Evolutionary conservation across 30 jellyfish, hydroid and myxozoan species (phyloP), one percentile per base, ranked within the genome.

Genomic region (Pelagia noctiluca): DNA sequence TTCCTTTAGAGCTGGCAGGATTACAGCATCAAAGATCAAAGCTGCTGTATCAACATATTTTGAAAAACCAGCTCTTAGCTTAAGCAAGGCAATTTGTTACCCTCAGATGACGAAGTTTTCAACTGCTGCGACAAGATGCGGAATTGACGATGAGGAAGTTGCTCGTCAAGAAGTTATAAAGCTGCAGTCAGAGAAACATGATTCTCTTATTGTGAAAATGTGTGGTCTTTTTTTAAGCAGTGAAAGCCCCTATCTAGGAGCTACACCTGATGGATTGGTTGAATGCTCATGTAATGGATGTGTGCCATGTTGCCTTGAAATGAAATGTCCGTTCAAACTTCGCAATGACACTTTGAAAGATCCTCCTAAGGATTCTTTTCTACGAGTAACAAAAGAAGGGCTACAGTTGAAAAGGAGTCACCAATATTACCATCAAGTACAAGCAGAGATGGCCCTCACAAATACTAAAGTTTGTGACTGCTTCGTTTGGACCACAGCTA

Each of bases 191-290:
- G 25, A 53, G 25, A 13, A 53, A 53, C 69, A 53, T 53, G 69
- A 53, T 53, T 53, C 69, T 33, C 69, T 53, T 13, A 5, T 13
- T 53, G 21, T 53, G 69, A 53, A 53, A 53, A 53, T 19, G 69
- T 53, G 69, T 53, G 69, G 69, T 53, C 69, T 53, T 53, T 53
- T 19, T 53, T 13, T 53, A 53, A 53, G 69, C 69, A 53, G 18
- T 53, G 69, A 53, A 53, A 53, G 69, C 69, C 69, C 69, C 69
- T 53, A 53, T 53, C 69, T 53, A 53, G 18, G 69, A 53, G 69
- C 69, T 53, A 53, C 69, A 53, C 69, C 69, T 53, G 69, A 53
- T 13, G 69, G 69, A 53, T 53, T 53, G 69, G 69, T 53, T 53
- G 69, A 13, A 53, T 53, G 69, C 69, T 53, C 69, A 53, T 53